phyloP scores from a whole-genome alignment of 1,140 invertebrate species.

The Neodiprion fabricii region DNA sequence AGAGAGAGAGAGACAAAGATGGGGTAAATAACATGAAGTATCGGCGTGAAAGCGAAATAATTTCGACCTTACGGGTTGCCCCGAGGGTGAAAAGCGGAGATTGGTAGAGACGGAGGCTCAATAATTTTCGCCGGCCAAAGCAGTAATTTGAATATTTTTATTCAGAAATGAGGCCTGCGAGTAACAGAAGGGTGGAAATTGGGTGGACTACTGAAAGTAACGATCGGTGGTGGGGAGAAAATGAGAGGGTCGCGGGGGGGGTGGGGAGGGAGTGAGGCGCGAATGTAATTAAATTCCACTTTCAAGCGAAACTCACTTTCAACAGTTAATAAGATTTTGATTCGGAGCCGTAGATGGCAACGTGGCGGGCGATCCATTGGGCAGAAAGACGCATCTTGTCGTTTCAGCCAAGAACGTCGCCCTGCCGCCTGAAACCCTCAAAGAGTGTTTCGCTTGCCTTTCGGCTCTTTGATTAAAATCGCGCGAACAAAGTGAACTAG shows the following conservation, averaged over 20 bases:
- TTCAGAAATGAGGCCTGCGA: conserved; percentile 30
- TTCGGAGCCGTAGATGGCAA: conserved; percentile 43
- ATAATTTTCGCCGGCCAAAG: conserved; percentile 39
- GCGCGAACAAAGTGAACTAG: conserved; percentile 28
- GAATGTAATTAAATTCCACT: conserved; percentile 55
- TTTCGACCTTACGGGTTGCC: background rate
- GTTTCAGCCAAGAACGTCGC: background rate
- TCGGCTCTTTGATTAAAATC: conserved; percentile 45
- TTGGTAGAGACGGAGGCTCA: conserved; percentile 22
- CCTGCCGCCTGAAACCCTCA: background rate
- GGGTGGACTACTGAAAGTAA: conserved; percentile 8
- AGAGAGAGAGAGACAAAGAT: too few species aligned
- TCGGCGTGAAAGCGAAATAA: too few species aligned
- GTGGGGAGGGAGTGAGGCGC: conserved; percentile 29
- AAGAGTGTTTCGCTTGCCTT: conserved; percentile 34
- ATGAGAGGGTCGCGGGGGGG: conserved; percentile 15
- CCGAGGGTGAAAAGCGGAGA: conserved; percentile 7
- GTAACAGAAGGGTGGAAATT: conserved; percentile 26
- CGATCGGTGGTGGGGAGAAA: conserved; percentile 11
- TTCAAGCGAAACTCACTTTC: conserved; percentile 53
- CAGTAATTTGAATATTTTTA: conserved; percentile 43
- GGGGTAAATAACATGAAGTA: too few species aligned
- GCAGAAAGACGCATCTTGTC: conserved; percentile 14
- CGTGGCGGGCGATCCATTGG: conserved; percentile 41
- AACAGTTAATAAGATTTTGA: conserved; percentile 58